Percentiles rank a stretch among this genome's conserved stretches.
phyloP scores from a whole-genome alignment of 2,888 invertebrate species.

The Drosophila barbarae region DNA sequence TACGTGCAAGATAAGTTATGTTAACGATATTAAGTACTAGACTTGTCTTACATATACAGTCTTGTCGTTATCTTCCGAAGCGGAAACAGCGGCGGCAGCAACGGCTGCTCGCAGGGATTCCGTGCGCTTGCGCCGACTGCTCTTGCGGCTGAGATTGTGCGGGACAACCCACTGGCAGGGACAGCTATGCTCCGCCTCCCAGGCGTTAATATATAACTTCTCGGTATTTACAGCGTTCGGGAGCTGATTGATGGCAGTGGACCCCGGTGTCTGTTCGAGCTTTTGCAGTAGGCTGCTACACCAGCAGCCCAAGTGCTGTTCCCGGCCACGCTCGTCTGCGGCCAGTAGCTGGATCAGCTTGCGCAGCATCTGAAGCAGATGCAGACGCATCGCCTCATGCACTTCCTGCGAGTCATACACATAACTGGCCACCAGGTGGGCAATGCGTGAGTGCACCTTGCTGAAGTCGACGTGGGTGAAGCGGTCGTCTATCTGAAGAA shows the following conservation, averaged over 20 bases:
- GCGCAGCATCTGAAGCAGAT: constrained; percentile 68
- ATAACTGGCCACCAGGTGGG: constrained; percentile 83
- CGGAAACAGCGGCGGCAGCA: not conserved
- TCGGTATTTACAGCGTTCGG: constrained; percentile 82
- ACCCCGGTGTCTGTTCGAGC: constrained; percentile 60
- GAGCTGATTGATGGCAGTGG: constrained; percentile 38
- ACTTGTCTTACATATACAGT: not conserved
- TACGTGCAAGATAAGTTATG: not conserved
- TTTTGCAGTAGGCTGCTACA: constrained; percentile 77
- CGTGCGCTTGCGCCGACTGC: constrained; percentile 80
- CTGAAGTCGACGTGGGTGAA: constrained; percentile 84
- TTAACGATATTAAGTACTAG: not conserved
- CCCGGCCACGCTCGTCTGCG: constrained; percentile 76
- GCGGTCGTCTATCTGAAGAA: constrained; percentile 82
- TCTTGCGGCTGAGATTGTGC: constrained; percentile 70
- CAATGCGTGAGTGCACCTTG: constrained; percentile 84
- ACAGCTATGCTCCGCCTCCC: constrained; percentile 83
- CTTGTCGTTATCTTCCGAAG: constrained; percentile 24
- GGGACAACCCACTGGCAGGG: constrained; percentile 83
- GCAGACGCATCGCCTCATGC: constrained; percentile 35
- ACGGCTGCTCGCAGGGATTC: constrained; percentile 68
- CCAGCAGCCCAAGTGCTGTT: constrained; percentile 80
- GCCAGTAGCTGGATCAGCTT: constrained; percentile 58
- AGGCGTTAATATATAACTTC: constrained; percentile 82
- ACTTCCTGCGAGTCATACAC: constrained; percentile 79